Percentiles rank a stretch among this genome's conserved stretches.
These are phyloP conservation scores for Drosophila birchii DNA, from an alignment of 2,888 invertebrate species.

Conservation along the genomic window DNA sequence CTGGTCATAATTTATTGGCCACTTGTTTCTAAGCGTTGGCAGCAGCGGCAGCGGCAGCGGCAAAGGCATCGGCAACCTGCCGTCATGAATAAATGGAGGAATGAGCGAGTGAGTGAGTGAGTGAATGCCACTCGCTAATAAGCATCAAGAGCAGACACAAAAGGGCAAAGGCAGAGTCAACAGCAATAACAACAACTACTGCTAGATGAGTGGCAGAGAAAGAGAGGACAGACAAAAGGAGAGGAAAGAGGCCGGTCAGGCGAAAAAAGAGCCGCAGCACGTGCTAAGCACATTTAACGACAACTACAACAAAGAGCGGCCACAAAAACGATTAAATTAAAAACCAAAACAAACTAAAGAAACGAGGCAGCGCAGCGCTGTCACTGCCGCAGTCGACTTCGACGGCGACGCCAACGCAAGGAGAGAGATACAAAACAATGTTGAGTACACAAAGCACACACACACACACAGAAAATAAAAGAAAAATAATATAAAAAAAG, in stretches of 20 bases:
- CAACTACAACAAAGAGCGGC: constrained; percentile 62
- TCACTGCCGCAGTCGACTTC: constrained; percentile 22
- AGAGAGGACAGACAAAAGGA: constrained; percentile 5
- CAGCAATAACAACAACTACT: constrained; percentile 45
- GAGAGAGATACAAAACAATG: constrained; percentile 68
- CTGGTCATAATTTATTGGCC: constrained; percentile 78
- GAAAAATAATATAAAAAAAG: constrained; percentile 37
- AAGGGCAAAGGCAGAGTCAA: constrained; percentile 69
- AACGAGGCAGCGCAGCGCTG: constrained; percentile 60
- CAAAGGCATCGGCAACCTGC: constrained; percentile 44
- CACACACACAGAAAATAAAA: constrained; percentile 33
- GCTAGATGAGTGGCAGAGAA: constrained; percentile 8
- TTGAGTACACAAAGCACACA: constrained; percentile 67
- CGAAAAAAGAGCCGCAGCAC: constrained; percentile 59
- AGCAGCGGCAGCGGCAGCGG: constrained; percentile 21
- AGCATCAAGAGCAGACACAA: constrained; percentile 78
- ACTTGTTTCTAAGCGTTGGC: constrained; percentile 75
- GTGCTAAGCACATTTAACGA: constrained; percentile 79
- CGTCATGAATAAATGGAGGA: constrained; percentile 57
- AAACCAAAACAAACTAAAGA: constrained; percentile 80
- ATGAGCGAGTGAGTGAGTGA: constrained; percentile 38
- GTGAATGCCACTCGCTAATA: constrained; percentile 77
- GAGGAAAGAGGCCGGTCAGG: constrained; percentile 46
- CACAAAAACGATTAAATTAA: constrained; percentile 80
- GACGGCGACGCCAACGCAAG: constrained; percentile 46